phyloP scores from a whole-genome alignment of 2,888 invertebrate species.

The Oligia latruncula region DNA sequence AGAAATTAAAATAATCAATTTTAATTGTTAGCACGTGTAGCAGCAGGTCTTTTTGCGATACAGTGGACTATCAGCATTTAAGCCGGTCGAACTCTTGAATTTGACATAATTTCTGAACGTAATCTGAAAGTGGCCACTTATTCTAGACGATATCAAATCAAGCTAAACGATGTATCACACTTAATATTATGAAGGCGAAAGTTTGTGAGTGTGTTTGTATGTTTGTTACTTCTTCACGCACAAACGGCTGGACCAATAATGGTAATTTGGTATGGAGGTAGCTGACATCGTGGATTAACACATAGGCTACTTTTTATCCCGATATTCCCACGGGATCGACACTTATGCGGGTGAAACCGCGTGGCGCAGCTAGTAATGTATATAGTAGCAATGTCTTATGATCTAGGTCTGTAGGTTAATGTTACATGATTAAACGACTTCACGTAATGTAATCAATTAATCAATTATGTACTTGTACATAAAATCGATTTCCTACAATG shows the following conservation, averaged over 20 bases:
- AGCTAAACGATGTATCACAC: background rate
- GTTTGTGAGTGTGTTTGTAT: no score
- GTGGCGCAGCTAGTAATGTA: background rate
- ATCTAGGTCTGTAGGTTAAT: background rate
- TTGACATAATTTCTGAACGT: conserved; percentile 12
- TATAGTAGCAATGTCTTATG: background rate
- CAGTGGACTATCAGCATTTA: background rate
- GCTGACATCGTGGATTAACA: no score
- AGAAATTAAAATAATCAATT: background rate
- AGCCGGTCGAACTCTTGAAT: background rate
- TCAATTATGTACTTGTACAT: no score
- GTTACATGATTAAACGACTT: background rate
- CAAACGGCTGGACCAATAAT: no score
- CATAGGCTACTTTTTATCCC: no score
- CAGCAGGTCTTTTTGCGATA: background rate
- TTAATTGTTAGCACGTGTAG: conserved; percentile 1
- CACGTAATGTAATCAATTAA: background rate
- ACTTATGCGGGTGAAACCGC: no score
- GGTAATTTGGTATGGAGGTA: no score
- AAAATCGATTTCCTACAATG: background rate
- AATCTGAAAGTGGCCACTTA: conserved; percentile 7
- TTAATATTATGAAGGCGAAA: no score
- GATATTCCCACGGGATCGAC: no score
- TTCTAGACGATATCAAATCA: conserved; percentile 5
- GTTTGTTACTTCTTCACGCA: no score